Evolutionary conservation across 2,113 vertebrate species (phyloP).

Genomic region (Oreochromis tanganicae): DNA sequence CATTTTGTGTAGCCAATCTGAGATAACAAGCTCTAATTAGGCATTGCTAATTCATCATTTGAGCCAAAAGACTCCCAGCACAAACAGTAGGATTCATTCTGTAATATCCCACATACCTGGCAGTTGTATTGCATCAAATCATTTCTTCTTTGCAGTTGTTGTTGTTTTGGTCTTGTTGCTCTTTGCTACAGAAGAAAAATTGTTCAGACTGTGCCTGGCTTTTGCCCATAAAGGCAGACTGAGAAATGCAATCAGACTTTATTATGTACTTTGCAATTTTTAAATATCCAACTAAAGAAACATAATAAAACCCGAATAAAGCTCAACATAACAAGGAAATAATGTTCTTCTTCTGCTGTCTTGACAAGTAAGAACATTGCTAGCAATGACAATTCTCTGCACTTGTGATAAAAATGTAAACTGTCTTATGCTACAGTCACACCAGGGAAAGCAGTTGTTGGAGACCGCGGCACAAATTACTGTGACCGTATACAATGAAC

Average conservation of each 20-base stretch:
- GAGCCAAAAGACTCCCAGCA: not conserved
- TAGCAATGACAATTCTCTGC: not conserved
- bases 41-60: constrained; percentile 30
- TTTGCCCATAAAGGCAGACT: not conserved
- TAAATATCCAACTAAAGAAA: not conserved
- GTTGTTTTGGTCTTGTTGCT: not conserved
- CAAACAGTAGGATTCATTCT: constrained; percentile 2
- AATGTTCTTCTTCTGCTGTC: not conserved
- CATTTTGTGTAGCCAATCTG: not conserved
- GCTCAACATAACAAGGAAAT: not conserved
- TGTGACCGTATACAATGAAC: not conserved
- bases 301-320: not conserved
- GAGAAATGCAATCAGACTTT: not conserved
- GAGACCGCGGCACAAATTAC: not conserved
- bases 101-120: not conserved
- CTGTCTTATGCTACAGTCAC: not conserved
- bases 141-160: not conserved
- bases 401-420: not conserved
- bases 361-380: not conserved
- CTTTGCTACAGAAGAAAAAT: not conserved
- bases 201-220: not conserved
- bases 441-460: not conserved
- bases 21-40: constrained; percentile 35
- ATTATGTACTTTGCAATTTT: not conserved
- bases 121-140: not conserved